Evolutionary conservation across 1,140 invertebrate species (phyloP), one percentile per base, ranked within the genome.

Genomic region (Cephus cinctus): DNA sequence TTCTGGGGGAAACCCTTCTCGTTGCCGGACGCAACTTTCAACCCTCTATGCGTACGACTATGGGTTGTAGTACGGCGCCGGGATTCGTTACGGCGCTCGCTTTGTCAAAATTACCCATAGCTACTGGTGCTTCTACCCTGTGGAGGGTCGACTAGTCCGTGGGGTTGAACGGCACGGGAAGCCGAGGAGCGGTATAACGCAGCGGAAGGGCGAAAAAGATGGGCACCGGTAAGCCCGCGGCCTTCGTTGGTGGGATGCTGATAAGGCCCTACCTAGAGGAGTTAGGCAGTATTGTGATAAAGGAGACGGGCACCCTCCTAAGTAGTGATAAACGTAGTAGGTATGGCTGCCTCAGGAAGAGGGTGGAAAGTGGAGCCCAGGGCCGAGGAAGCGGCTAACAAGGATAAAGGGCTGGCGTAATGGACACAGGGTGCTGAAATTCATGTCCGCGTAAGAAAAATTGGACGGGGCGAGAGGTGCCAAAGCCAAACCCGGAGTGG

Each of bases 261-360:
- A 67, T 67, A 67, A 67, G 63, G 41, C 57, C 23, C 3, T 9
- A 25, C 42, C n/a, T n/a, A n/a, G n/a, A 35, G 38, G 54, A 57
- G 54, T 52, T 57, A 56, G 43, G 58, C 51, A 60, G 63, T 70
- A 68, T 67, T 59, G 60, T 63, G 65, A 68, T 63, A 63, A 63
- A 64, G 54, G 61, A 54, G 43, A 52, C 47, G 42, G 34, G 52
- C 34, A 42, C 45, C 44, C 15, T 50, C 22, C 40, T 40, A 44
- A 46, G 38, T 50, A 36, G 54, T 61, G 67, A 67, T 67, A 65
- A 67, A 68, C 61, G 52, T 50, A 44, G n/a, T n/a, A n/a, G n/a
- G n/a, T n/a, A n/a, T n/a, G n/a, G n/a, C n/a, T n/a, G n/a, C n/a
- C n/a, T n/a, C n/a, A 12, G n/a, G 16, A 41, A 20, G 5, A 25